Percentiles rank a stretch among this genome's conserved stretches.
Conservation (phyloP, 1,140 invertebrate genomes). For the Diplogasteroides magnus region DNA sequence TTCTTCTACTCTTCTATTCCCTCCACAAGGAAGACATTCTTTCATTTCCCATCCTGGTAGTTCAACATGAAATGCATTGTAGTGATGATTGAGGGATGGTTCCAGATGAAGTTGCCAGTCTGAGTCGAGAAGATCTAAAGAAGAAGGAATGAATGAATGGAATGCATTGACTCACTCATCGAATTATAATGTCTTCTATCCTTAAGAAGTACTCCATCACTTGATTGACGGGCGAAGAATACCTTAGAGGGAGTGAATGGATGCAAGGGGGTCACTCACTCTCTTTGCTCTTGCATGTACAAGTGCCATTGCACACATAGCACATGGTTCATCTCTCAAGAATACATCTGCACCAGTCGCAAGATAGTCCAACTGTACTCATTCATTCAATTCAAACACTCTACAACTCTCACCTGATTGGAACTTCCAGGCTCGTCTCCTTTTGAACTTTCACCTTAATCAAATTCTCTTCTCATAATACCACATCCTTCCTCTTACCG, state of each 20-base stretch:
- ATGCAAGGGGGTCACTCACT: no score
- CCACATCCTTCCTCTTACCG: no score
- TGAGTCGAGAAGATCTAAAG: no score
- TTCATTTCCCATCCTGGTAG: no score
- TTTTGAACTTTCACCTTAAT: neutral
- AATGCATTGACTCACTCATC: no score
- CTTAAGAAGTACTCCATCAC: neutral
- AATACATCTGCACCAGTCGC: neutral
- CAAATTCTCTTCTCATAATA: no score
- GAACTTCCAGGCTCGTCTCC: neutral
- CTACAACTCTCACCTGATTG: neutral
- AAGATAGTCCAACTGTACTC: neutral
- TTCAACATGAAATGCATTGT: neutral
- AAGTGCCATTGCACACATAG: neutral
- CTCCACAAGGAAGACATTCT: no score
- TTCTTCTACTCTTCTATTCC: no score
- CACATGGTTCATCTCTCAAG: neutral
- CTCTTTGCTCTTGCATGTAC: neutral
- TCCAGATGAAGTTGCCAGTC: neutral
- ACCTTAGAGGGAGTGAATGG: no score
- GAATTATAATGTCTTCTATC: no score
- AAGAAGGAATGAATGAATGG: no score
- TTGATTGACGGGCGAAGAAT: neutral
- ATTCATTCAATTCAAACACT: no score
- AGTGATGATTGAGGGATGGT: neutral